Conservation (phyloP, 2,113 vertebrate genomes). For the Mobula birostris region DNA sequence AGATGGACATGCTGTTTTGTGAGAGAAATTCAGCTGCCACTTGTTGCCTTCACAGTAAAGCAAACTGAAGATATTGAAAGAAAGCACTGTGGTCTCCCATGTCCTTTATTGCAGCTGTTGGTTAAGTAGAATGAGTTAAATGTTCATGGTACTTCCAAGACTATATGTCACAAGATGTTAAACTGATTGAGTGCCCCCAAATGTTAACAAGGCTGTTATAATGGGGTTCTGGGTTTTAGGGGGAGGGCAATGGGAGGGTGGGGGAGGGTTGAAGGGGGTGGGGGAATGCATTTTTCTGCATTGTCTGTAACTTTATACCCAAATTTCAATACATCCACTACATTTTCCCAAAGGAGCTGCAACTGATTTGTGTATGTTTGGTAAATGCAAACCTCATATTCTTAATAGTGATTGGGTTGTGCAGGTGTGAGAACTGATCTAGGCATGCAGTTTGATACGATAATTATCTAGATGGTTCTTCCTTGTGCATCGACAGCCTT, state of each 20-base stretch:
- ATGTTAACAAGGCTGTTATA: slow-evolving; percentile 2
- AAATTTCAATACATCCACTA: neutral
- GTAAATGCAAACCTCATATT: neutral
- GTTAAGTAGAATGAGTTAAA: slow-evolving; percentile 18
- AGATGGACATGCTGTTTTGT: neutral
- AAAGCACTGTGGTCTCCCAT: slow-evolving; percentile 30
- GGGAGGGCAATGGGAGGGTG: no score
- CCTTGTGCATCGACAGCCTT: slow-evolving; percentile 20
- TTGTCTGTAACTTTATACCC: slow-evolving; percentile 20
- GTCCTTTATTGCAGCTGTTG: slow-evolving; percentile 30
- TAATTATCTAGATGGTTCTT: slow-evolving; percentile 2
- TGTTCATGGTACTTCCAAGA: slow-evolving; percentile 24
- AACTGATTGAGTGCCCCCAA: slow-evolving; percentile 7
- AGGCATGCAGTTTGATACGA: neutral
- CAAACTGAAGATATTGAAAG: slow-evolving; percentile 9
- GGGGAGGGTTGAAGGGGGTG: no score
- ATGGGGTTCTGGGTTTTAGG: neutral
- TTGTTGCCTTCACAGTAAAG: slow-evolving; percentile 18
- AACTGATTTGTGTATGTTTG: neutral
- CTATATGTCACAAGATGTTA: neutral
- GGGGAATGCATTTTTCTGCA: neutral
- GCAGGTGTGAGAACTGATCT: neutral
- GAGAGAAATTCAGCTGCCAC: neutral
- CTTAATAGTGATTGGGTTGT: neutral
- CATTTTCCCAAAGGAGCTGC: neutral